Evolutionary conservation across 1,140 invertebrate species (phyloP).

Genomic region (Coenobita brevimanus): DNA sequence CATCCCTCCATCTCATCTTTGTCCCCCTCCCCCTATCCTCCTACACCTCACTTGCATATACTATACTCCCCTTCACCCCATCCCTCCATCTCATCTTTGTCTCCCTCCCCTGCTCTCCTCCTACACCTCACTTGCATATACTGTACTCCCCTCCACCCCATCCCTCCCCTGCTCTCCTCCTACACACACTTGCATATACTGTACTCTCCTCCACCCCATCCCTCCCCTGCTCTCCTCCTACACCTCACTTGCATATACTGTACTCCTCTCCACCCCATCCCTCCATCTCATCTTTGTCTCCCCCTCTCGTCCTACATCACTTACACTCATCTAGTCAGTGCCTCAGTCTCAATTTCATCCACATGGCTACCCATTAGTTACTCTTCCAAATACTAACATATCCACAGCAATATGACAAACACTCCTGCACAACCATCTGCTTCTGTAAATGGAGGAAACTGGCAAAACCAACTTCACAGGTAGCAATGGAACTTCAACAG

Average conservation of each 20-base stretch:
- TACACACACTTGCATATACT: neutral
- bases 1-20: neutral
- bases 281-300: neutral
- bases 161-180: neutral
- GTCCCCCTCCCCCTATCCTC: no score
- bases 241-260: no score
- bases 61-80: neutral
- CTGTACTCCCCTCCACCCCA: no score
- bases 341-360: neutral
- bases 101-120: neutral
- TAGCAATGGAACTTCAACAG: no score
- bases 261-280: neutral
- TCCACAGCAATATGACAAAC: neutral
- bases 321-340: neutral
- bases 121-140: no score
- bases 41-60: no score
- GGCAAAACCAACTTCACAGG: no score
- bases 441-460: no score
- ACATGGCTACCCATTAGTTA: neutral
- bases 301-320: neutral
- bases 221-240: no score
- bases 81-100: neutral
- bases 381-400: neutral
- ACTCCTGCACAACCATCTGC: no score
- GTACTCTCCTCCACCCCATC: neutral